Conservation (phyloP, 2,113 vertebrate species). For the Bettongia penicillata region DNA sequence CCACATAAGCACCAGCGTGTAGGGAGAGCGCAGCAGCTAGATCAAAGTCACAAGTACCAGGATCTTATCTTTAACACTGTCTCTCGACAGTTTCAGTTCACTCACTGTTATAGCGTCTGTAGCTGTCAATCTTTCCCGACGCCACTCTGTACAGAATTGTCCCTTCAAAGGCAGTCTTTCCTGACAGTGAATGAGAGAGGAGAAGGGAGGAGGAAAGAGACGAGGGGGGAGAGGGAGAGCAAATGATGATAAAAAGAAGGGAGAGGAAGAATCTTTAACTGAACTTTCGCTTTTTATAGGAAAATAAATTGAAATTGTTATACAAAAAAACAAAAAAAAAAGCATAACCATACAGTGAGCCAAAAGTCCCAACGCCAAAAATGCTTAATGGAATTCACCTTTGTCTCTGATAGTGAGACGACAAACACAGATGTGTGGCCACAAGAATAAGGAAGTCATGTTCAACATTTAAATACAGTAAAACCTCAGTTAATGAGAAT, state of each 20-base stretch:
- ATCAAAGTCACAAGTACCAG: constrained; percentile 78
- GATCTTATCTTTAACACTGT: constrained; percentile 78
- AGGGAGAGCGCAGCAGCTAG: constrained; percentile 77
- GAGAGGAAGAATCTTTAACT: constrained; percentile 87
- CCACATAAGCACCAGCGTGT: constrained; percentile 76
- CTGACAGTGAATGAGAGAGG: constrained; percentile 87
- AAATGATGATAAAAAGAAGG: constrained; percentile 84
- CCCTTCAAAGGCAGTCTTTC: constrained; percentile 90
- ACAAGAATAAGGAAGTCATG: constrained; percentile 52
- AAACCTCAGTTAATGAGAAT: constrained; percentile 69
- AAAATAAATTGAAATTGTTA: constrained; percentile 79
- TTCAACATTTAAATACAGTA: constrained; percentile 46
- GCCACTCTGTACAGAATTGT: constrained; percentile 88
- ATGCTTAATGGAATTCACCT: background rate
- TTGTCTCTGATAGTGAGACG: constrained; percentile 33
- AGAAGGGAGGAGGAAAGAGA: constrained; percentile 80
- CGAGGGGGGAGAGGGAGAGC: constrained; percentile 77
- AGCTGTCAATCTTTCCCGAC: constrained; percentile 88
- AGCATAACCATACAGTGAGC: constrained; percentile 56
- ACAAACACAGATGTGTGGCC: constrained; percentile 12
- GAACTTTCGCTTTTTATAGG: constrained; percentile 79
- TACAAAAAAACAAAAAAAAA: constrained; percentile 57
- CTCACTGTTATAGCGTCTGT: constrained; percentile 91
- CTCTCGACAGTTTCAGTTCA: constrained; percentile 81
- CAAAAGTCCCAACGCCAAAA: constrained; percentile 66